Conservation (phyloP, 2,797 vertebrate species). For the Sebastes hubbsi region DNA sequence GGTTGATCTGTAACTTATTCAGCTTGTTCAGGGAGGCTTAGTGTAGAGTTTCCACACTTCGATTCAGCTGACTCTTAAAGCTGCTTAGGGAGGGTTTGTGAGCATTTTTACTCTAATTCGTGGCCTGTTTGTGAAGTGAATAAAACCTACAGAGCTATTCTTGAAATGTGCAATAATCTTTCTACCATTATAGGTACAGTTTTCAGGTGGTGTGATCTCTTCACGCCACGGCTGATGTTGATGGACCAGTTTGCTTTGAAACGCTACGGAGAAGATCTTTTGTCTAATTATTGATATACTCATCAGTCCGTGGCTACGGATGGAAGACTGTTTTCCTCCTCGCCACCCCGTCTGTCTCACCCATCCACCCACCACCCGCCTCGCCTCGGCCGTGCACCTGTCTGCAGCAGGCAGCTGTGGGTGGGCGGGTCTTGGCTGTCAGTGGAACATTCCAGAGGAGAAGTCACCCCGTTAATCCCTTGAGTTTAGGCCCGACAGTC, state of each 20-base stretch:
- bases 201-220: not conserved
- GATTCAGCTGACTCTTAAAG: slow-evolving; percentile 30
- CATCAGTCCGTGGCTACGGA: slow-evolving; percentile 13
- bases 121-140: not conserved
- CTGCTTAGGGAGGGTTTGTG: slow-evolving; percentile 2
- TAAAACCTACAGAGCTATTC: not conserved
- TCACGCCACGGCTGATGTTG: not conserved
- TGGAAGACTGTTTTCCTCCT: slow-evolving; percentile 47
- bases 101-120: not conserved
- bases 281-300: slow-evolving; percentile 39
- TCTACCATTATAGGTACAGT: not conserved
- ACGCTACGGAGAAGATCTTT: slow-evolving; percentile 20
- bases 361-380: slow-evolving; percentile 51
- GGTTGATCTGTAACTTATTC: slow-evolving; percentile 18
- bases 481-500: slow-evolving; percentile 72
- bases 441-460: slow-evolving; percentile 82
- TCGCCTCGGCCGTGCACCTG: slow-evolving; percentile 74
- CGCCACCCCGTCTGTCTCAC: slow-evolving; percentile 21
- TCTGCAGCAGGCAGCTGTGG: slow-evolving; percentile 80
- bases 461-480: slow-evolving; percentile 84
- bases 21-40: not conserved
- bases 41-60: not conserved
- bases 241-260: slow-evolving; percentile 36
- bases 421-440: slow-evolving; percentile 80
- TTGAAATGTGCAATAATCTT: not conserved